Percentiles rank a stretch among this genome's conserved stretches.
These are phyloP conservation scores for Mus spicilegus DNA, from an alignment of 2,113 vertebrate species.

Conservation along the genomic window DNA sequence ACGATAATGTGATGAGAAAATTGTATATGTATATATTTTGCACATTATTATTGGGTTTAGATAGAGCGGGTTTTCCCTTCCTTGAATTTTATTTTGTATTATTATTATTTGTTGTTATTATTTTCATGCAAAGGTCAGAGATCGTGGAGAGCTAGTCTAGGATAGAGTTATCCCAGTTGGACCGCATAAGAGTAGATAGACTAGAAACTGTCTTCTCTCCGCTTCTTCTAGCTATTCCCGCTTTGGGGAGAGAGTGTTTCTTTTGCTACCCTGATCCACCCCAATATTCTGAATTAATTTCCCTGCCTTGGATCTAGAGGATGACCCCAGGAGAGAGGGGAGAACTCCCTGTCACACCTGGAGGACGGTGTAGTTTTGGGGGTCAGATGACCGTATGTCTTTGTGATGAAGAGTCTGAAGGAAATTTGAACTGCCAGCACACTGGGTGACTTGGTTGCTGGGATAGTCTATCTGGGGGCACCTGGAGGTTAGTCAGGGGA, in stretches of 20 bases:
- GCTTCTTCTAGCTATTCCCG: slow-evolving; percentile 67
- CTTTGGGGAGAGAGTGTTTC: slow-evolving; percentile 76
- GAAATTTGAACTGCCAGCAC: slow-evolving; percentile 80
- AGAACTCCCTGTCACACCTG: slow-evolving; percentile 68
- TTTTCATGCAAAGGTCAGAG: slow-evolving; percentile 75
- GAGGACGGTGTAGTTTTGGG: slow-evolving; percentile 66
- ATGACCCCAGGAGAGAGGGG: slow-evolving; percentile 59
- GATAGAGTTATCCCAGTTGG: slow-evolving; percentile 48
- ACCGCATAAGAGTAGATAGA: slow-evolving; percentile 53
- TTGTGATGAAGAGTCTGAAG: slow-evolving; percentile 78
- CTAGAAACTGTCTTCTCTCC: slow-evolving; percentile 54
- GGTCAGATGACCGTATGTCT: slow-evolving; percentile 77
- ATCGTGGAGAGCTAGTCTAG: slow-evolving; percentile 74
- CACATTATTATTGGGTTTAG: slow-evolving; percentile 43
- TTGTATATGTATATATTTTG: neutral
- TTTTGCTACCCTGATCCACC: slow-evolving; percentile 63
- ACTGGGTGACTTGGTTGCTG: slow-evolving; percentile 60
- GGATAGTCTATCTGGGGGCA: slow-evolving; percentile 78
- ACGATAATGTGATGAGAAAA: slow-evolving; percentile 39
- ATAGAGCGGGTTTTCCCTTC: slow-evolving; percentile 45
- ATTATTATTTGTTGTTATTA: neutral
- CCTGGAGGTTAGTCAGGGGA: slow-evolving; percentile 74
- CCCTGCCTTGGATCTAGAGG: slow-evolving; percentile 60
- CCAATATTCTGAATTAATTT: slow-evolving; percentile 71
- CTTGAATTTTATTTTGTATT: slow-evolving; percentile 31